Percentiles rank a stretch among this genome's conserved stretches.
phyloP scores from a whole-genome alignment of 2,888 invertebrate species.

The Caenorhabditis doughertyi region DNA sequence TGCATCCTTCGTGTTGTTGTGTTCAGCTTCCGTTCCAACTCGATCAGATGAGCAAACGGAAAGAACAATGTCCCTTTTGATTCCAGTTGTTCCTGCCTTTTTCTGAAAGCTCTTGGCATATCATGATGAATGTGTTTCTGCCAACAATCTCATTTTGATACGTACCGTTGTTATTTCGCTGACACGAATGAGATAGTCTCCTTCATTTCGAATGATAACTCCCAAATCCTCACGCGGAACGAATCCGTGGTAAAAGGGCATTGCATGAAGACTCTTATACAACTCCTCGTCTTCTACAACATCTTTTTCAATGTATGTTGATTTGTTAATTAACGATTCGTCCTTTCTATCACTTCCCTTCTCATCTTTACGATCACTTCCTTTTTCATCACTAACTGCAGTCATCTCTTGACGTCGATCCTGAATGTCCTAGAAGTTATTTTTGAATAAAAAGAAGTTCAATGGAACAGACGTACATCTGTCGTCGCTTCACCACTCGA shows the following conservation, averaged over 20 bases:
- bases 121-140: no score
- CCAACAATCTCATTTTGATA: no score
- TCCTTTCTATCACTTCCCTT: slow-evolving; percentile 27
- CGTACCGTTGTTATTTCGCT: slow-evolving; percentile 51
- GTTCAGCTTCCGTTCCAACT: slow-evolving; percentile 13
- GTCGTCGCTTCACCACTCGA: slow-evolving; percentile 13
- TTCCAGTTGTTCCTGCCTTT: slow-evolving; percentile 35
- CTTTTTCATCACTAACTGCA: slow-evolving; percentile 21
- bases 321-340: slow-evolving; percentile 15
- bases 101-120: slow-evolving; percentile 27
- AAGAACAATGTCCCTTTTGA: slow-evolving; percentile 50
- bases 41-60: slow-evolving; percentile 35
- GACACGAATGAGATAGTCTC: slow-evolving; percentile 60
- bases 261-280: slow-evolving; percentile 36
- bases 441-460: neutral
- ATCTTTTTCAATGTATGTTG: slow-evolving; percentile 38
- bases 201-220: slow-evolving; percentile 36
- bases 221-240: slow-evolving; percentile 56
- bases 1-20: slow-evolving; percentile 21
- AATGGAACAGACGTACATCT: neutral
- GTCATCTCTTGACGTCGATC: slow-evolving; percentile 15
- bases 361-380: slow-evolving; percentile 25
- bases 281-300: slow-evolving; percentile 50
- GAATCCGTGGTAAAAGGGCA: slow-evolving; percentile 63
- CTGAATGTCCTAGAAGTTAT: no score